Base-by-base conservation (phyloP, 2,797 vertebrate genomes). In the Pseudomugil tenellus region DNA sequence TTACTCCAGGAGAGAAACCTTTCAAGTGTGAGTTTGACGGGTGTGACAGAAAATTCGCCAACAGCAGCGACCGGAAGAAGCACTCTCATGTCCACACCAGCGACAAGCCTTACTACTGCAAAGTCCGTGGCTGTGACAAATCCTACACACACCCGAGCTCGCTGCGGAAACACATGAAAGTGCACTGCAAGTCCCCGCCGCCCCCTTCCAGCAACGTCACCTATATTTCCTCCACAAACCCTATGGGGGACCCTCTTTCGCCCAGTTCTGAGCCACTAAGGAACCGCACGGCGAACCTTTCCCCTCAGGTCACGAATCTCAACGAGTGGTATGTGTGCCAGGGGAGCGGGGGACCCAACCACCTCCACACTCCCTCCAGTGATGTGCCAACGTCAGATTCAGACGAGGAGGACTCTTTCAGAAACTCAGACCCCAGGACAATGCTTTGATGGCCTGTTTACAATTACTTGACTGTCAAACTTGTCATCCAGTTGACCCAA, bases 261-360 rank as follows among this genome's bases (percentile, higher is more conserved):
- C 94, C 96, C 9, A 75, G 84, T 71, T 84, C 94, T 25, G 96
- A 97, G 63, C 74, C 92, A 53, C 92, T 94, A 84, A 91, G 96
- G 83, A 95, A 89, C 86, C 95, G 94, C 58, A 90, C 94, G 0
- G 71, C 95, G 43, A 95, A 94, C 89, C 94, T 98, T 17, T 98
- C 97, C 70, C 96, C 97, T 88, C 97, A 97, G 87, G 97, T 98
- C 85, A 97, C 97, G 91, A 96, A 98, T 93, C 96, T 99, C 90
- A 99, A 96, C 72, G 97, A 98, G 94, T 99, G 98, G 98, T 99
- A 99, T 29, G 98, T 98, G 79, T 98, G 98, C 89, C 97, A 99
- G 83, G 97, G 97, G 29, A 95, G 95, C 57, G 96, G 95, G 0
- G 95, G 89, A 0, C 93, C 95, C 55, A 95, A 95, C 79, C 94